Base-by-base conservation (phyloP, 1,140 invertebrate species). In the Bombus confusus region DNA sequence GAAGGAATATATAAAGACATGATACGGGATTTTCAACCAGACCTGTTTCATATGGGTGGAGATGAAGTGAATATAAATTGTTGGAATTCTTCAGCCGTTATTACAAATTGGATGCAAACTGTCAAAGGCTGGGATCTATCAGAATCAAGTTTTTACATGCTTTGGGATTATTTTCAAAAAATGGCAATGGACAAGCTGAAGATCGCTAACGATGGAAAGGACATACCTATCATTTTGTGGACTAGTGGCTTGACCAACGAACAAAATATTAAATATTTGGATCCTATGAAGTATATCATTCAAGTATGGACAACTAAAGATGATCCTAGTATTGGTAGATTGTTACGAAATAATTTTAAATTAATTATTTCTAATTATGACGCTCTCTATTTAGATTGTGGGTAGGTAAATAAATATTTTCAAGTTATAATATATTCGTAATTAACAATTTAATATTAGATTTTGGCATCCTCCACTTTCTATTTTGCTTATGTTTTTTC, bases 41-140 rank as follows among this genome's bases (percentile, higher is more conserved):
- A 98, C 90, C 94, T 98, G 0, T 98, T 98, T 93, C 98, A 98
- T 91, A 98, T 98, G 97, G 98, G 98, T 39, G 98, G 98, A 0
- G 98, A 98, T 91, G 98, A 98, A 92, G 97, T 98, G 0, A 97
- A 96, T 69, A 93, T 97, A 28, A 94, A 95, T 47, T 98, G 98
- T 91, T 98, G 98, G 98, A 98, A 97, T 90, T 96, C 96, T 5
- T 97, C 96, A 0, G 88, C 93, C 13, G 94, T 94, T 31, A 97
- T 98, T 88, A 96, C 95, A 64, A 92, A 96, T 9, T 98, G 97
- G 96, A 98, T 98, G 97, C 64, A 93, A 75, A 71, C 43, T 25
- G 94, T 95, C 2, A 95, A 96, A 90, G 94, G 96, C 12, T 97
- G 97, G 96, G 80, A 93, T 91, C 94, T 85, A 91, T 96, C 69